These are phyloP conservation scores for Pipistrellus nathusii DNA, from an alignment of 2,797 vertebrate genomes.

Conservation along the genomic window DNA sequence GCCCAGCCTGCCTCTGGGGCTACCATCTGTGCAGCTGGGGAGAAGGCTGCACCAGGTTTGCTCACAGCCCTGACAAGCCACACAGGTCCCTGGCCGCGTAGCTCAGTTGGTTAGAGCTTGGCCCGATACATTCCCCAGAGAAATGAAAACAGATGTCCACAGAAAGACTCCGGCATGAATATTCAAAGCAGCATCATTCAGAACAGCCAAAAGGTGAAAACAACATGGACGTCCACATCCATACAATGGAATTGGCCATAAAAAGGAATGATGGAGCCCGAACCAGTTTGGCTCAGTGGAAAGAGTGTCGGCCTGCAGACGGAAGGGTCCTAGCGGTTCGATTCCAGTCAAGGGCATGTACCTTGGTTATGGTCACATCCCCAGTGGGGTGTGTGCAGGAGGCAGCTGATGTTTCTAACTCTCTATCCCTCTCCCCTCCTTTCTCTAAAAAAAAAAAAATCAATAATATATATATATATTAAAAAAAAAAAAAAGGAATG, in stretches of 20 bases:
- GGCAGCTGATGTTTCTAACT: too few species aligned
- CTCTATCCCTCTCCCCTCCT: too few species aligned
- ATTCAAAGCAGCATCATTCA: neutral
- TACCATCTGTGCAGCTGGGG: neutral
- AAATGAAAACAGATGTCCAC: neutral
- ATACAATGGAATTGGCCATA: neutral
- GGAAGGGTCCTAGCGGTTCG: too few species aligned
- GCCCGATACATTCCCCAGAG: neutral
- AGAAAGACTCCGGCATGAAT: neutral
- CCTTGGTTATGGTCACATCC: too few species aligned
- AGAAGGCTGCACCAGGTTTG: neutral
- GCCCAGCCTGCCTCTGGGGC: neutral
- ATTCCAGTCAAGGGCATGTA: too few species aligned
- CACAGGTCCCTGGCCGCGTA: neutral
- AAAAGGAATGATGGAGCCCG: neutral
- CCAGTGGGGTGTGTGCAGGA: too few species aligned
- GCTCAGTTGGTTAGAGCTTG: neutral
- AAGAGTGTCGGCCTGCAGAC: too few species aligned
- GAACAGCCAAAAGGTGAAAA: neutral
- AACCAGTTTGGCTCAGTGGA: too few species aligned
- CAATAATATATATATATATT: too few species aligned
- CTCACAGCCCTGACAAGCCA: neutral
- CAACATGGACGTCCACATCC: neutral
- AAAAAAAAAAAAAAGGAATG: neutral
- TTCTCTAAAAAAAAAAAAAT: too few species aligned